Conservation (phyloP, 2,888 invertebrate genomes). For the Epistrophe eligans region DNA sequence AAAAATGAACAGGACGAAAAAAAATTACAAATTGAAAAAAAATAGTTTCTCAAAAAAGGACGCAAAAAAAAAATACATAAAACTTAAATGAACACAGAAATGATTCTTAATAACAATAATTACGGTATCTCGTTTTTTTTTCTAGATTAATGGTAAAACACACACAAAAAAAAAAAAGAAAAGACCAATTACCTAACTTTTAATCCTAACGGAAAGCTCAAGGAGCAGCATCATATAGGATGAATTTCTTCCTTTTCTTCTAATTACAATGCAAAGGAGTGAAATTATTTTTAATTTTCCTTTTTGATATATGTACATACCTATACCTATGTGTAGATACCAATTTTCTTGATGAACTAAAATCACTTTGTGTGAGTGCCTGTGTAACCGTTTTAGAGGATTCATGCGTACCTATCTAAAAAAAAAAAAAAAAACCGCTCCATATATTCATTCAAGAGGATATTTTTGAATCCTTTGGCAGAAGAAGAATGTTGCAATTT, state of each 20-base stretch:
- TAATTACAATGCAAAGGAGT: slow-evolving; percentile 41
- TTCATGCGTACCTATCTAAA: not conserved
- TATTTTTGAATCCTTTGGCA: not conserved
- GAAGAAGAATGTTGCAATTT: slow-evolving; percentile 9
- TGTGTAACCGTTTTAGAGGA: not conserved
- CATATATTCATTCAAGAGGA: slow-evolving; percentile 1
- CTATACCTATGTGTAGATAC: not conserved
- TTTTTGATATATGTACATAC: slow-evolving; percentile 16
- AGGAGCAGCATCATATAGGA: not conserved
- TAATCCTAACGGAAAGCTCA: not conserved
- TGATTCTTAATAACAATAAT: slow-evolving; percentile 33
- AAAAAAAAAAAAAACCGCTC: not conserved
- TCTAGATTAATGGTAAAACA: not conserved
- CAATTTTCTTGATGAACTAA: slow-evolving; percentile 43
- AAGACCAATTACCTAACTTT: slow-evolving; percentile 25
- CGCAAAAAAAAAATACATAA: too few species aligned
- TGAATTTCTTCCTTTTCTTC: not conserved
- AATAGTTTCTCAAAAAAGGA: slow-evolving; percentile 10
- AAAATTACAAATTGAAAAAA: slow-evolving; percentile 30
- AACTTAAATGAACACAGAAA: slow-evolving; percentile 15
- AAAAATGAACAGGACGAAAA: slow-evolving; percentile 5
- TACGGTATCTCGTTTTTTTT: slow-evolving; percentile 33
- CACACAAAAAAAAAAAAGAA: not conserved
- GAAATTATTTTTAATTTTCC: slow-evolving; percentile 66
- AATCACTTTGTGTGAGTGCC: not conserved